Evolutionary conservation across 2,888 invertebrate species (phyloP).

Genomic region (Mythimna loreyi): DNA sequence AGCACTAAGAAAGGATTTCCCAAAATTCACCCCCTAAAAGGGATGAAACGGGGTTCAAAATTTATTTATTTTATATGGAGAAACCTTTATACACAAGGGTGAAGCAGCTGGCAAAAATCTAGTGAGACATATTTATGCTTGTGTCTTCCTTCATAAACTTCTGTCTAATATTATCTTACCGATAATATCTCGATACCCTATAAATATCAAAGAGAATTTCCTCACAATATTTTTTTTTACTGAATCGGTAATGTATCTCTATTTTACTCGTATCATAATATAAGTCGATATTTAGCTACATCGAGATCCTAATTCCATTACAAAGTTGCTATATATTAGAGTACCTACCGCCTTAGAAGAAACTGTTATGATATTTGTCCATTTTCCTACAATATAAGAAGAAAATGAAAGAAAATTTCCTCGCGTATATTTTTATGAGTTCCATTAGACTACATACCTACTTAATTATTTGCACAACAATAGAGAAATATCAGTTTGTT

Average conservation of each 20-base stretch:
- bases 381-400: neutral
- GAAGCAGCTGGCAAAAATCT: too few species aligned
- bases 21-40: too few species aligned
- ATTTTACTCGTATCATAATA: neutral
- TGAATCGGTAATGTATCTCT: neutral
- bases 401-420: constrained; percentile 11
- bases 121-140: neutral
- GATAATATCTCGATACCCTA: neutral
- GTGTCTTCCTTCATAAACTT: too few species aligned
- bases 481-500: constrained; percentile 25
- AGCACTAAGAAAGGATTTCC: too few species aligned
- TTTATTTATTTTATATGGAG: too few species aligned
- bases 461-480: constrained; percentile 41
- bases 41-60: too few species aligned
- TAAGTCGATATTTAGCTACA: neutral
- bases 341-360: neutral
- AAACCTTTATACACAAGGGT: too few species aligned
- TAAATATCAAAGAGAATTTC: neutral
- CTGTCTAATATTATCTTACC: too few species aligned
- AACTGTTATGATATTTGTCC: neutral
- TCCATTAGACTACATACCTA: constrained; percentile 17
- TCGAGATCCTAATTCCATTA: neutral
- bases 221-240: neutral
- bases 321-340: neutral
- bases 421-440: constrained; percentile 18